Percentiles rank a stretch among this genome's conserved stretches.
Conservation (phyloP, 2,797 vertebrate genomes). For the Manis crassicaudata region DNA sequence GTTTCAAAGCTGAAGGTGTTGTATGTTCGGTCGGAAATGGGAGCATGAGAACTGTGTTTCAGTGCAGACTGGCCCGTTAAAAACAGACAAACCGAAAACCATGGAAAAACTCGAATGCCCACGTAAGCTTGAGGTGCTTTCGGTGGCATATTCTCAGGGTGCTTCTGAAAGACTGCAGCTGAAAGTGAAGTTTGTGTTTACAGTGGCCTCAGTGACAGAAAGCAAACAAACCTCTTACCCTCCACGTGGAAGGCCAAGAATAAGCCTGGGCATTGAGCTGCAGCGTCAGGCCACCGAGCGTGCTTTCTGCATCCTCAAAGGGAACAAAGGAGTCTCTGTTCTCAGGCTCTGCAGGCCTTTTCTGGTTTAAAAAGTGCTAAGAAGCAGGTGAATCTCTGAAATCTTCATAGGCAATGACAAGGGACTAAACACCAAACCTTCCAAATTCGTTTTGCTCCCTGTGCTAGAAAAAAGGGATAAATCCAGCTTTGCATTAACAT, state of each 20-base stretch:
- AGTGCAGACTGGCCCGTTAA: neutral
- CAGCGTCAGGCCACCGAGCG: neutral
- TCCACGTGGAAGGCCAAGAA: neutral
- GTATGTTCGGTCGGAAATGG: neutral
- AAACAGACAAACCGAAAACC: neutral
- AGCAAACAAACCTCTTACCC: slow-evolving; percentile 32
- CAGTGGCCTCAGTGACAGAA: neutral
- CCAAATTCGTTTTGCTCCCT: neutral
- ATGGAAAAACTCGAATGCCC: neutral
- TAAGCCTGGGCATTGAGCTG: neutral
- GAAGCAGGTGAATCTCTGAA: neutral
- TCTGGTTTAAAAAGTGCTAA: neutral
- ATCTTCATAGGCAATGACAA: neutral
- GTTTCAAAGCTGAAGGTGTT: neutral
- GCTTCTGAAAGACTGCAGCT: slow-evolving; percentile 1
- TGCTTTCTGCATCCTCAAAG: neutral
- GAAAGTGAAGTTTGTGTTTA: slow-evolving; percentile 34
- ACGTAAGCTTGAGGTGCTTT: slow-evolving; percentile 14
- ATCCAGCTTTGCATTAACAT: neutral
- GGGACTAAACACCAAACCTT: neutral
- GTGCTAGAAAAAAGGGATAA: neutral
- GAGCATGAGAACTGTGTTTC: slow-evolving; percentile 15
- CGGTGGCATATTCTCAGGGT: neutral
- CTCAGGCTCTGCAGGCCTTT: neutral
- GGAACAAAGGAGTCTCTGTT: accelerated